Evolutionary conservation across 2,797 vertebrate species (phyloP).

Genomic region (Austrolebias charrua): DNA sequence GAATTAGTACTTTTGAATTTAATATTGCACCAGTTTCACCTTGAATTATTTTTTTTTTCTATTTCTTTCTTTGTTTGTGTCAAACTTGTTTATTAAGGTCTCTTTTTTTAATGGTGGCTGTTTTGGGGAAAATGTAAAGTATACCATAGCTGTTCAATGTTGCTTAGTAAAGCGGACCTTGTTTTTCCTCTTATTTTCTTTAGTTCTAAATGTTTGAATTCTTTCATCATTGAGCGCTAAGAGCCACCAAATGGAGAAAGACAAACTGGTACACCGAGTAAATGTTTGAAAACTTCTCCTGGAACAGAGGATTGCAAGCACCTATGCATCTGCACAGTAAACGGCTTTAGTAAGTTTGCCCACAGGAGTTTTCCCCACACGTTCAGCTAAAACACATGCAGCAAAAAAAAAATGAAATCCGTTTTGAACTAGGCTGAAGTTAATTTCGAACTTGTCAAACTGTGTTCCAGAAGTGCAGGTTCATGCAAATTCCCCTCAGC

Average conservation of each 20-base stretch:
- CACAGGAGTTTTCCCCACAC: conserved; percentile 19
- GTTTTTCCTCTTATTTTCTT: conserved; percentile 16
- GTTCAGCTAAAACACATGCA: conserved; percentile 3
- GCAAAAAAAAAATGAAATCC: conserved; percentile 39
- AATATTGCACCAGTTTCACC: not conserved
- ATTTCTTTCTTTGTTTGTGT: not conserved
- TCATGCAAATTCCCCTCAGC: conserved; percentile 16
- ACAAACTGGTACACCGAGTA: conserved; percentile 1
- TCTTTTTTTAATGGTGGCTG: not conserved
- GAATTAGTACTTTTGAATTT: not conserved
- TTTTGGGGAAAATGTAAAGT: conserved; percentile 1
- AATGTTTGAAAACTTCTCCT: conserved; percentile 19
- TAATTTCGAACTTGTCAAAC: conserved; percentile 47
- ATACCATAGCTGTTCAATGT: not conserved
- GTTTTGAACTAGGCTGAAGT: conserved; percentile 22
- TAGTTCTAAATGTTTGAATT: too few species aligned
- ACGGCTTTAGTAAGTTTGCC: conserved; percentile 13
- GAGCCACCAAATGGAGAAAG: conserved; percentile 5
- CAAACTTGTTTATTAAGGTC: not conserved
- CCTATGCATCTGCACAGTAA: not conserved
- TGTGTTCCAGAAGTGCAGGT: conserved; percentile 19
- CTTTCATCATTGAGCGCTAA: conserved; percentile 1
- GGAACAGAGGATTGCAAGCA: conserved; percentile 1
- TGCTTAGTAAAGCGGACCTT: not conserved
- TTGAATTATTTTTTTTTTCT: not conserved